A percentile compares a stretch with the other conserved stretches of the same genome.
These are phyloP conservation scores for Prochilodus magdalenae DNA, from an alignment of 2,113 vertebrate species.

Conservation along the genomic window DNA sequence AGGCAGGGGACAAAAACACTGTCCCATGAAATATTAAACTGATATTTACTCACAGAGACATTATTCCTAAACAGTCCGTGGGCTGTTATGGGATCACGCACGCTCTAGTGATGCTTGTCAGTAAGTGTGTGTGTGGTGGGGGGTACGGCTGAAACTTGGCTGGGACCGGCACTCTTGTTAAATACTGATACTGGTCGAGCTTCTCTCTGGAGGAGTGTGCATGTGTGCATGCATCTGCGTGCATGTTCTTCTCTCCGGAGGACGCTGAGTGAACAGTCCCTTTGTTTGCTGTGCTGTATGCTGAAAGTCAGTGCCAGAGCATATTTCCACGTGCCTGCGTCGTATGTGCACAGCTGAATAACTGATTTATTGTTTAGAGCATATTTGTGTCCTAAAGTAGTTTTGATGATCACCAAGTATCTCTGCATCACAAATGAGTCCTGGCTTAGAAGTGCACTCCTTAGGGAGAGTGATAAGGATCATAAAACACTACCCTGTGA, in stretches of 20 bases:
- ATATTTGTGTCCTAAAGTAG: neutral
- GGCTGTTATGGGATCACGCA: slow-evolving; percentile 52
- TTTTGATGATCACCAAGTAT: neutral
- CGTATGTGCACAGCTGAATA: slow-evolving; percentile 15
- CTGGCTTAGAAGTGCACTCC: neutral
- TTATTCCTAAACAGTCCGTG: slow-evolving; percentile 60
- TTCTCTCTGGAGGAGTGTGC: neutral
- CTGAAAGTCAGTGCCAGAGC: neutral
- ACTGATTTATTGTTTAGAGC: slow-evolving; percentile 19
- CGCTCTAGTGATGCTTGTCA: slow-evolving; percentile 64
- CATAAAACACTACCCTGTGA: neutral
- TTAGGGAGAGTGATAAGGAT: neutral
- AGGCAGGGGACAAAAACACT: slow-evolving; percentile 60
- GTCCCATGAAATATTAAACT: slow-evolving; percentile 79
- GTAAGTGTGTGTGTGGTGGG: neutral
- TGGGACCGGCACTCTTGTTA: neutral
- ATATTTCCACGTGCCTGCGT: neutral
- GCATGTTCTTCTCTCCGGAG: neutral
- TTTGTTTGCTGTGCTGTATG: slow-evolving; percentile 24
- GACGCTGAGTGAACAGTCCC: neutral
- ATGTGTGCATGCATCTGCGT: slow-evolving; percentile 14
- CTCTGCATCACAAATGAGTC: no score
- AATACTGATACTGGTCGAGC: neutral
- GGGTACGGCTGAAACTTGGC: neutral
- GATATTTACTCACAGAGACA: slow-evolving; percentile 75